A percentile compares a stretch with the other conserved stretches of the same genome.
phyloP scores from a whole-genome alignment of 2,888 invertebrate genomes.

The Argyra leucocephala region DNA sequence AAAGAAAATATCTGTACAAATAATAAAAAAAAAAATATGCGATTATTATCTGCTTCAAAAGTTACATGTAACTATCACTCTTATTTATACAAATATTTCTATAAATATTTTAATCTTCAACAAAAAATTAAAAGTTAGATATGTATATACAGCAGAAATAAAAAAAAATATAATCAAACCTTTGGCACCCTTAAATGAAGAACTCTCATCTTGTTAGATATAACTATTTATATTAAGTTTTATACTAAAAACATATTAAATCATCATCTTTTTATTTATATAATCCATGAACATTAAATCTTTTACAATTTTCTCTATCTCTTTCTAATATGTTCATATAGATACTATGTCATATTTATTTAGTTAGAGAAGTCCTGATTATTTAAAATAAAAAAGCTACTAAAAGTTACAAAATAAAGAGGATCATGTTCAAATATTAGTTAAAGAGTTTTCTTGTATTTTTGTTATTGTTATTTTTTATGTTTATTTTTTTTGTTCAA shows the following conservation, averaged over 20 bases:
- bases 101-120: no score
- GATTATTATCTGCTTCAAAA: no score
- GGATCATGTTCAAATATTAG: not conserved
- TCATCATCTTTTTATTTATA: not conserved
- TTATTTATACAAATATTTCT: no score
- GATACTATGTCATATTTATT: not conserved
- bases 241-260: not conserved
- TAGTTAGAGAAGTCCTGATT: no score
- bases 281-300: not conserved
- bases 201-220: not conserved
- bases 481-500: no score
- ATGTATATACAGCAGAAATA: not conserved
- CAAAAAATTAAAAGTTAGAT: no score
- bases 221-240: not conserved
- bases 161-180: not conserved
- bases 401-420: not conserved
- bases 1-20: no score
- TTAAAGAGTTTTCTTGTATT: not conserved
- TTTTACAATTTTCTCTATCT: not conserved
- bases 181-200: not conserved
- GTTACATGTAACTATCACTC: no score
- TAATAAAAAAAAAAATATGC: no score
- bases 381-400: not conserved
- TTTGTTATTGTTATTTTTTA: not conserved
- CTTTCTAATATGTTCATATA: not conserved